phyloP scores from a whole-genome alignment of 2,797 vertebrate genomes.

The Calcarius lapponicus region DNA sequence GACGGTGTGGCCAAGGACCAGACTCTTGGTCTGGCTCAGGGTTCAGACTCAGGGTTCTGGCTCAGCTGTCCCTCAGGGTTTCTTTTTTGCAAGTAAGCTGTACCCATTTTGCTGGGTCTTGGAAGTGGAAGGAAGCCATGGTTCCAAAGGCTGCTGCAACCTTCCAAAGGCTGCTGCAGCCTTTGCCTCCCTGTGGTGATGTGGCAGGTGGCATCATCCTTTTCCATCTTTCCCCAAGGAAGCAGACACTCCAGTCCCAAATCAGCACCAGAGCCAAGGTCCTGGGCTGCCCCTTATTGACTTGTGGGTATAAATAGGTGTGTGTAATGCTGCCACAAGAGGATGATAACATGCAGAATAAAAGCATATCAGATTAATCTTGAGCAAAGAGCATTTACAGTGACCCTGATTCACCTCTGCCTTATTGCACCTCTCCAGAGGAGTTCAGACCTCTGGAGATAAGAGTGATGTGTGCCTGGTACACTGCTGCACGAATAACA shows the following conservation, averaged over 20 bases:
- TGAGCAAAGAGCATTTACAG: background rate
- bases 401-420: background rate
- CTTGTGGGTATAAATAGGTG: background rate
- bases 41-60: too few relatives aligned
- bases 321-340: background rate
- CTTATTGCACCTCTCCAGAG: background rate
- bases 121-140: background rate
- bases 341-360: background rate
- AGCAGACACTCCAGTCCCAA: background rate
- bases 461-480: background rate
- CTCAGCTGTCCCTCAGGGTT: background rate
- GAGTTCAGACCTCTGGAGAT: background rate
- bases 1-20: accelerated
- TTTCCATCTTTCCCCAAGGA: background rate
- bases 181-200: background rate
- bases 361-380: background rate
- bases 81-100: background rate
- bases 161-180: background rate
- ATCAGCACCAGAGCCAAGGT: background rate
- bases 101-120: background rate
- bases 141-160: background rate
- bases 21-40: too few relatives aligned
- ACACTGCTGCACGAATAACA: background rate
- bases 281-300: background rate
- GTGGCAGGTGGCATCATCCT: background rate